Base-by-base conservation (phyloP, 2,797 vertebrate genomes). In the Pipistrellus pipistrellus region DNA sequence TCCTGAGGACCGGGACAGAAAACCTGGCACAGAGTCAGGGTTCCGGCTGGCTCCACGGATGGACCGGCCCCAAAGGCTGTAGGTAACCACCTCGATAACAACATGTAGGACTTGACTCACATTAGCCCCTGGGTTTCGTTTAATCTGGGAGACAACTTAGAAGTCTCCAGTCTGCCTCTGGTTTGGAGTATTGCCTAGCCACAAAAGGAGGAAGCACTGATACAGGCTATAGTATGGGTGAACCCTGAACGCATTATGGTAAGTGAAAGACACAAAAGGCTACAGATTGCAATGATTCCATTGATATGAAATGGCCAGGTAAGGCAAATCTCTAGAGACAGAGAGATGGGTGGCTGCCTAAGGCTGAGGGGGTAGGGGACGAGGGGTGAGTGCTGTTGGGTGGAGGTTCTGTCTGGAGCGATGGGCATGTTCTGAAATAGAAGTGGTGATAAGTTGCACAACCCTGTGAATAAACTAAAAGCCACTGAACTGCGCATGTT, bases 381-480 rank as follows among this genome's bases (percentile, higher is more conserved):
- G 30, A 76, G n/a, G 4, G 21, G 18, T 17, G 18, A 87, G 53
- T 21, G 21, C n/a, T 38, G 12, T 7, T 41, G 73, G 35, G n/a
- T 5, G 4, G 46, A 44, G 55, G 32, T 90, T 78, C 78, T 91
- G 57, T 72, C 21, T 10, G 6, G 30, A n/a, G 51, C 38, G 17
- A 59, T 20, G 41, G 27, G 62, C 71, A 55, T 15, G 27, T 14
- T 75, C 68, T 27, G 35, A 91, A 71, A 91, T 20, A 66, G 44
- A 88, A 62, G 35, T 59, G 35, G 23, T 57, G 27, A 38, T 9
- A 35, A 35, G 11, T 3, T 44, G 7, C 23, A 55, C 27, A 83
- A 66, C 57, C 72, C 83, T 73, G 32, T 55, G 32, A 86, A 83
- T 59, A 85, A 14, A 91, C 82, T 51, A 75, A 93, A 88, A 72